phyloP scores from a whole-genome alignment of 1,140 invertebrate genomes.

The Bombus haemorrhoidalis region DNA sequence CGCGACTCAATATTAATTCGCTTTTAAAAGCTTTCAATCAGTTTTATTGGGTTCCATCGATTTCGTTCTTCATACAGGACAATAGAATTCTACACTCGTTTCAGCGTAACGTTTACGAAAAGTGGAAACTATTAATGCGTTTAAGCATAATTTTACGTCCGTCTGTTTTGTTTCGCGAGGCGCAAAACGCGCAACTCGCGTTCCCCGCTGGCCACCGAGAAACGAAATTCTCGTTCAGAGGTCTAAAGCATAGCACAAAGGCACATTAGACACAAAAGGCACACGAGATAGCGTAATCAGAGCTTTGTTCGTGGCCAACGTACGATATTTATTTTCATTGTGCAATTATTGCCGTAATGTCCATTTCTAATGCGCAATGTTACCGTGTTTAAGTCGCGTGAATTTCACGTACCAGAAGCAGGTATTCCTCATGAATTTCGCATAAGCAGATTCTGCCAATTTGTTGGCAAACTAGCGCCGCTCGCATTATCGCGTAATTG shows the following conservation, averaged over 20 bases:
- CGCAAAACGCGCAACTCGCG: not conserved
- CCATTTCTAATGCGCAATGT: not conserved
- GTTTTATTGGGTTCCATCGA: not conserved
- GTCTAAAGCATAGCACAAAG: not conserved
- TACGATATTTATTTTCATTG: conserved; percentile 39
- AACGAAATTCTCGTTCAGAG: conserved; percentile 20
- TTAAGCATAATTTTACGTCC: conserved; percentile 15
- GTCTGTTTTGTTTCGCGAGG: conserved; percentile 10
- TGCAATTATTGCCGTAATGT: conserved; percentile 30
- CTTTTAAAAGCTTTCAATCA: conserved; percentile 3
- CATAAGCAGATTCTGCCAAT: not conserved
- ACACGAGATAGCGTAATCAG: conserved; percentile 7
- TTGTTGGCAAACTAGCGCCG: not conserved
- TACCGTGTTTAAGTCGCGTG: not conserved
- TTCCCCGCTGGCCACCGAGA: not conserved
- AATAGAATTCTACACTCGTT: not conserved
- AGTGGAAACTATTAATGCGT: conserved; percentile 17
- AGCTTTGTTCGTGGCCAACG: conserved; percentile 12
- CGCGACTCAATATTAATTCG: not conserved
- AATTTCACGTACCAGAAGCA: not conserved
- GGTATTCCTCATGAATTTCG: not conserved
- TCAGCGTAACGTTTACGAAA: not conserved
- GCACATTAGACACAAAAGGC: conserved; percentile 18
- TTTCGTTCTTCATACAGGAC: not conserved
- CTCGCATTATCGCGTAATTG: not conserved